Conservation (phyloP, 2,888 invertebrate species). For the Orchesellides sinensis region DNA sequence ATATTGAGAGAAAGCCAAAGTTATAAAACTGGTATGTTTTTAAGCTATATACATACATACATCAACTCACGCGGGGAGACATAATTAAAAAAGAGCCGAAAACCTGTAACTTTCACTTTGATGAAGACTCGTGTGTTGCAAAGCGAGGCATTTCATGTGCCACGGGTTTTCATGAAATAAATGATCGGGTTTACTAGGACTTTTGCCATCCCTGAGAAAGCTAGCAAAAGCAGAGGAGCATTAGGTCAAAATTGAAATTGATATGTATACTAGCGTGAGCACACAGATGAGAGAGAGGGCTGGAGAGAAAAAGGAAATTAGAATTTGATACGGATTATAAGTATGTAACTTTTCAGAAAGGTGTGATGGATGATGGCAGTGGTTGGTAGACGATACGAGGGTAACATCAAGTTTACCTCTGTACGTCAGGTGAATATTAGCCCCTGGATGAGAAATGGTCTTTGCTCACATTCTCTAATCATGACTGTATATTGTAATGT, state of each 20-base stretch:
- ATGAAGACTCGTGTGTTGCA: no score
- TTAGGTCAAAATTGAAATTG: no score
- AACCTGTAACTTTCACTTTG: conserved; percentile 26
- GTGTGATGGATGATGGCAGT: no score
- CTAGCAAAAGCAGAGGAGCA: no score
- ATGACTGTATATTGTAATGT: not conserved
- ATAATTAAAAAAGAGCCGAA: not conserved
- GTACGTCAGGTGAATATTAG: not conserved
- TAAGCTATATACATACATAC: not conserved
- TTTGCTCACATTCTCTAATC: not conserved
- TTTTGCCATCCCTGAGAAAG: no score
- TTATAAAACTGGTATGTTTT: no score
- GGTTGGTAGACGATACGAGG: not conserved
- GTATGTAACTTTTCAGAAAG: no score
- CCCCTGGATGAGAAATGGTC: conserved; percentile 1
- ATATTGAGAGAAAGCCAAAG: no score
- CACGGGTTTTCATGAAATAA: not conserved
- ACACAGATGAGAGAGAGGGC: no score
- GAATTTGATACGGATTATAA: no score
- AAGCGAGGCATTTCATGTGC: not conserved
- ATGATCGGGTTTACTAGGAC: not conserved
- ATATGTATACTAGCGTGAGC: no score
- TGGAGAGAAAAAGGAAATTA: no score
- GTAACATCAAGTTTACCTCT: not conserved
- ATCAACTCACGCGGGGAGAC: not conserved